Evolutionary conservation across 2,113 vertebrate species (phyloP), one percentile per base, ranked within the genome.

Genomic region (Protomyctophum bolini): DNA sequence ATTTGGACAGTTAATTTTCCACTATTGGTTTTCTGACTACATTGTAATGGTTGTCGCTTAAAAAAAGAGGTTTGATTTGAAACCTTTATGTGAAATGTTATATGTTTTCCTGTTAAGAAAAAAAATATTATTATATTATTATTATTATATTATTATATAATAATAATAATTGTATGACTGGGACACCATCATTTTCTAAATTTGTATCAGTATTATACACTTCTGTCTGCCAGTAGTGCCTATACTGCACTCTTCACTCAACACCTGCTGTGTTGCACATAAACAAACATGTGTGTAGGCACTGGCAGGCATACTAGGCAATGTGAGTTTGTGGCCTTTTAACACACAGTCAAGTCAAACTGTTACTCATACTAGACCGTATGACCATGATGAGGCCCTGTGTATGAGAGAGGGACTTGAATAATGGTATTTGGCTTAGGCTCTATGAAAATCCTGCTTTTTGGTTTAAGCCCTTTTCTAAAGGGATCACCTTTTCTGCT

Each of bases 171-270:
- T 64, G n/a, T n/a, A n/a, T n/a, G n/a, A n/a, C n/a, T n/a, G n/a
- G n/a, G n/a, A n/a, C n/a, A n/a, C n/a, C n/a, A n/a, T n/a, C n/a
- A n/a, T n/a, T n/a, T n/a, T n/a, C n/a, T n/a, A n/a, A n/a, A n/a
- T n/a, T n/a, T n/a, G n/a, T n/a, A 91, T 92, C 76, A 15, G 64
- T 77, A 83, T 91, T 91, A n/a, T n/a, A n/a, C 92, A 88, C 69
- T 84, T 79, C 79, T 78, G 70, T 60, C 69, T 78, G 64, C 69
- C 21, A 47, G 68, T 74, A 54, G 67, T 66, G 80, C 77, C 68
- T 85, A 80, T 75, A 87, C 85, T 88, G 78, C 76, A 78, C 76
- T 63, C 70, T 66, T 79, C 58, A 73, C 66, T 78, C 63, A 76
- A n/a, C 69, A 81, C 68, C n/a, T 45, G 68, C 65, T 15, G 41